Conservation (phyloP, 2,888 invertebrate species). For the Apantesis nais region DNA sequence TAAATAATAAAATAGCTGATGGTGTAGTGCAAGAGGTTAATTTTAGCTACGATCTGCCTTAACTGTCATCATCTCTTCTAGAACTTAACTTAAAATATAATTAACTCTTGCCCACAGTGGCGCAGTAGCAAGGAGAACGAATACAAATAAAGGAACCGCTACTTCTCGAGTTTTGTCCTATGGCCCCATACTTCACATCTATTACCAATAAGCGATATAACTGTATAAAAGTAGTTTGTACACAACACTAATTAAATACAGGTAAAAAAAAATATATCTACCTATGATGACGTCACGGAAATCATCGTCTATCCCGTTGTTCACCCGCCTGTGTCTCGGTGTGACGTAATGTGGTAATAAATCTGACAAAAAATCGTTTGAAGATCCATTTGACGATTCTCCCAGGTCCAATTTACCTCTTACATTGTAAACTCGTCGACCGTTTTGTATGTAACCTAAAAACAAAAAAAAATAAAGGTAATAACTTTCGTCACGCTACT, state of each 20-base stretch:
- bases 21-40: background rate
- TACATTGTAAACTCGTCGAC: conserved; percentile 61
- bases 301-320: conserved; percentile 66
- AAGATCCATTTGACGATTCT: conserved; percentile 58
- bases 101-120: too few species aligned
- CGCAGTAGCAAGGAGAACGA: too few species aligned
- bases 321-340: conserved; percentile 67
- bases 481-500: conserved; percentile 8
- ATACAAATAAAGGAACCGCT: too few species aligned
- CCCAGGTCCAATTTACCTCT: conserved; percentile 66
- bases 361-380: conserved; percentile 76
- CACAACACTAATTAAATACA: background rate
- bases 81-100: too few species aligned
- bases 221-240: too few species aligned
- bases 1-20: too few species aligned
- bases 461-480: conserved; percentile 10
- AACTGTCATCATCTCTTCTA: too few species aligned
- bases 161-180: too few species aligned
- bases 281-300: conserved; percentile 77
- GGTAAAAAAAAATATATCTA: conserved; percentile 14
- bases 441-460: conserved; percentile 54
- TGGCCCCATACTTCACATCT: too few species aligned
- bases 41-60: background rate
- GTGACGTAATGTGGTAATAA: conserved; percentile 80
- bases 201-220: too few species aligned